These are phyloP conservation scores for Sminthopsis crassicaudata DNA, from an alignment of 2,113 vertebrate species.

Conservation along the genomic window DNA sequence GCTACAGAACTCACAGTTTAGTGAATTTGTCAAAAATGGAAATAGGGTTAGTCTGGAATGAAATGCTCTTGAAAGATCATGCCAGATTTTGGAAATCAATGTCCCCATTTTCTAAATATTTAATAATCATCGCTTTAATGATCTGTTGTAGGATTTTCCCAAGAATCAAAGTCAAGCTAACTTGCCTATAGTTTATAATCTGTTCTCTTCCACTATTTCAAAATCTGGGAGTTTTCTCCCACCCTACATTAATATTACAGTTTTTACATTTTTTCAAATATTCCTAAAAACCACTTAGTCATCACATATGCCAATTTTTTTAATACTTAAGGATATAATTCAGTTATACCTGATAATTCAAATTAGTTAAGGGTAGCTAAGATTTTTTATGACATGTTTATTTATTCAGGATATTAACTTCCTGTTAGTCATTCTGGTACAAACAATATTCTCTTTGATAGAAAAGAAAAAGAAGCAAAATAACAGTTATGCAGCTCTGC, in stretches of 20 bases:
- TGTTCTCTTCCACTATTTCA: background rate
- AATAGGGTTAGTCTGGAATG: background rate
- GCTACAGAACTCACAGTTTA: background rate
- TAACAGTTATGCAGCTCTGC: background rate
- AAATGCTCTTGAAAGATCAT: background rate
- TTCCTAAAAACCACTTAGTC: background rate
- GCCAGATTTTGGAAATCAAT: background rate
- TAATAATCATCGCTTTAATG: background rate
- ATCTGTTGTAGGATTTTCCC: background rate
- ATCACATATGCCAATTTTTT: background rate
- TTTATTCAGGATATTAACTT: background rate
- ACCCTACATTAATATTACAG: background rate
- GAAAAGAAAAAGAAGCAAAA: background rate
- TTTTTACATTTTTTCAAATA: background rate
- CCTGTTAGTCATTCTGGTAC: background rate
- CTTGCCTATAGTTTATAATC: background rate
- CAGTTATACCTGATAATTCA: background rate
- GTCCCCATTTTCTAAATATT: background rate
- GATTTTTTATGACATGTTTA: background rate
- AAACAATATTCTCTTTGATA: background rate
- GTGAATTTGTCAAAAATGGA: background rate
- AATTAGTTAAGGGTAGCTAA: background rate
- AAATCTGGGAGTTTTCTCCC: background rate
- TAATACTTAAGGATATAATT: background rate
- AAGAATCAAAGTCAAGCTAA: background rate